Evolutionary conservation across 2,888 invertebrate species (phyloP), one percentile per base, ranked within the genome.

Genomic region (Leucania comma): DNA sequence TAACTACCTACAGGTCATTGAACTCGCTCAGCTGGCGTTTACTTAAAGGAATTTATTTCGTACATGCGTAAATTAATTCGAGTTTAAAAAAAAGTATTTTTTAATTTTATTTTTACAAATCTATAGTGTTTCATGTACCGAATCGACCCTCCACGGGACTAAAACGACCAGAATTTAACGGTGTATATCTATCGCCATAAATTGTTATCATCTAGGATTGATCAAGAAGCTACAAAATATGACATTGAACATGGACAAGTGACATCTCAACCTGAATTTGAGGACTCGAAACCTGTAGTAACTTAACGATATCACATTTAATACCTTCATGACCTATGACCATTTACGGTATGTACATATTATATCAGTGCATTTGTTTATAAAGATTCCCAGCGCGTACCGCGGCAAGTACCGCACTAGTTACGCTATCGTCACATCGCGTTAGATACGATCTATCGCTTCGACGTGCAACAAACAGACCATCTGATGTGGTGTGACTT

Each of bases 401-500:
- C 50, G 24, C 35, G 63, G 51, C 66, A 57, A 61, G 63, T 62
- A 38, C 50, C 29, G 46, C 50, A 38, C 26, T 58, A 32, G 38
- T 20, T 14, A 38, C 29, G 10, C 4, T 68, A 60, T 62, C 62
- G 56, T 50, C 58, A 22, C 42, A 62, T 46, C 38, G 61, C 42
- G 24, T 58, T 58, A 48, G 78, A 74, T 70, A 74, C 60, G 74
- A 78, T 78, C 78, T 74, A 74, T 74, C 26, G 78, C 78, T 38
- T 24, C 51, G 35, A 62, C 54, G 59, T 69, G 74, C 12, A 29
- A 22, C 53, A 50, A 12, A 24, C 62, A 12, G 24, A 6, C 48
- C 48, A 10, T 54, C n/a, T 32, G 26, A 58, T 74, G 61, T 50
- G 53, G 42, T 61, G 42, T 59, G 46, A 62, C 58, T 38, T 77